phyloP scores from a whole-genome alignment of 1,140 invertebrate genomes.

The Nebria ingens region DNA sequence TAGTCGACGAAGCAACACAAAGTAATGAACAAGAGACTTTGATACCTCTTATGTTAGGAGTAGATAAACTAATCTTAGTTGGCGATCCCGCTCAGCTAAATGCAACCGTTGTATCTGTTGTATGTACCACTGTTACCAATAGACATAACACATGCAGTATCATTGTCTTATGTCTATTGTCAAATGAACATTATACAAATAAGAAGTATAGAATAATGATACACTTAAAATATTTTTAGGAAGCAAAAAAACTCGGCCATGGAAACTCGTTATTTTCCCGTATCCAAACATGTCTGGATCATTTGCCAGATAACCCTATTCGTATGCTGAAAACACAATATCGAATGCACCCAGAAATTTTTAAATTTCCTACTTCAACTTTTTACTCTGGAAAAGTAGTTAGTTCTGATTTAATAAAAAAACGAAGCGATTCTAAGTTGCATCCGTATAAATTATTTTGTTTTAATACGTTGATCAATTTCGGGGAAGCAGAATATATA shows the following conservation, averaged over 20 bases:
- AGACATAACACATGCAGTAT: not conserved
- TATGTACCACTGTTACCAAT: too few species aligned
- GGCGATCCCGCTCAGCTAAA: constrained; percentile 83
- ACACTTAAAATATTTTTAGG: constrained; percentile 30
- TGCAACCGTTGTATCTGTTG: constrained; percentile 66
- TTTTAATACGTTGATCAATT: constrained; percentile 12
- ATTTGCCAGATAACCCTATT: constrained; percentile 30
- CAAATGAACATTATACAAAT: too few species aligned
- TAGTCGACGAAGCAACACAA: constrained; percentile 87
- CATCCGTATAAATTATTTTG: not conserved
- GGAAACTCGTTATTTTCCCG: constrained; percentile 56
- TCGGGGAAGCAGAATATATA: constrained; percentile 31
- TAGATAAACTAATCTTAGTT: constrained; percentile 69
- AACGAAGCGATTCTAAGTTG: not conserved
- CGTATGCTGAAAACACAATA: constrained; percentile 67
- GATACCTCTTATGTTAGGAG: constrained; percentile 61
- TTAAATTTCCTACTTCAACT: constrained; percentile 58
- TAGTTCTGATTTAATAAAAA: constrained; percentile 18
- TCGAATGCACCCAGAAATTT: constrained; percentile 75
- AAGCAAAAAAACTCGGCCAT: constrained; percentile 46
- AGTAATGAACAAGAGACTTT: constrained; percentile 72
- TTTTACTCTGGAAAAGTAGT: constrained; percentile 64
- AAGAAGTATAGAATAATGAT: not conserved
- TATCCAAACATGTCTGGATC: constrained; percentile 39
- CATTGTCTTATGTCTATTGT: too few species aligned